Evolutionary conservation across 2,888 invertebrate species (phyloP).

Genomic region (Ditula angustiorana): DNA sequence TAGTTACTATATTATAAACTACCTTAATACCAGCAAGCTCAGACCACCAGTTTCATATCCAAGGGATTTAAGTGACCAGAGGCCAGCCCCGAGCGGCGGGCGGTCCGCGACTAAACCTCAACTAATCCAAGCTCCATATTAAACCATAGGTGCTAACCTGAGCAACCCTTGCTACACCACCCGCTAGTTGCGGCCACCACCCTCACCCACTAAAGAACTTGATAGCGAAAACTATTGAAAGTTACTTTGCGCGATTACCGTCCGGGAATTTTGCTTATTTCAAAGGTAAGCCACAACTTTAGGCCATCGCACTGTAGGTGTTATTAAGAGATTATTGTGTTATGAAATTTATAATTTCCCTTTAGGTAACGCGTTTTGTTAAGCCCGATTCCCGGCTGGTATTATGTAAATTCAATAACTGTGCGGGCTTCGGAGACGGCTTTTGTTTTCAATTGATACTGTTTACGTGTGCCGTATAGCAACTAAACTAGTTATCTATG

Average conservation of each 20-base stretch:
- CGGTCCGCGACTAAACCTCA: constrained; percentile 72
- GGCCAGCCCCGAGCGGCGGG: constrained; percentile 62
- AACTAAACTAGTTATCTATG: not conserved
- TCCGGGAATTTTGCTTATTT: constrained; percentile 57
- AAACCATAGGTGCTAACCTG: constrained; percentile 80
- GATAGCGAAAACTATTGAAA: constrained; percentile 76
- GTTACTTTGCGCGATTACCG: constrained; percentile 71
- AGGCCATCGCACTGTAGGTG: constrained; percentile 51
- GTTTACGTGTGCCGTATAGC: constrained; percentile 27
- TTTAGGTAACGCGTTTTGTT: constrained; percentile 56
- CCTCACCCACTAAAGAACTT: constrained; percentile 59
- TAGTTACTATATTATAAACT: constrained; percentile 39
- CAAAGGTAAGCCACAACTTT: constrained; percentile 54
- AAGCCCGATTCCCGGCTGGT: constrained; percentile 59
- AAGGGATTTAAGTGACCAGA: constrained; percentile 77
- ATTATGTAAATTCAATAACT: constrained; percentile 75
- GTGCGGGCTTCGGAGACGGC: constrained; percentile 49
- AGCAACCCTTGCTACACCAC: constrained; percentile 53
- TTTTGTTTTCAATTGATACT: constrained; percentile 61
- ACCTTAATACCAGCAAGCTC: constrained; percentile 56
- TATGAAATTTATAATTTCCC: constrained; percentile 70
- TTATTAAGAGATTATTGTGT: constrained; percentile 72
- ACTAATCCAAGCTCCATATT: constrained; percentile 81
- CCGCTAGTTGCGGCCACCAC: constrained; percentile 45
- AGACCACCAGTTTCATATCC: constrained; percentile 65